Base-by-base conservation (phyloP, 2,113 vertebrate genomes). In the Istiophorus platypterus region DNA sequence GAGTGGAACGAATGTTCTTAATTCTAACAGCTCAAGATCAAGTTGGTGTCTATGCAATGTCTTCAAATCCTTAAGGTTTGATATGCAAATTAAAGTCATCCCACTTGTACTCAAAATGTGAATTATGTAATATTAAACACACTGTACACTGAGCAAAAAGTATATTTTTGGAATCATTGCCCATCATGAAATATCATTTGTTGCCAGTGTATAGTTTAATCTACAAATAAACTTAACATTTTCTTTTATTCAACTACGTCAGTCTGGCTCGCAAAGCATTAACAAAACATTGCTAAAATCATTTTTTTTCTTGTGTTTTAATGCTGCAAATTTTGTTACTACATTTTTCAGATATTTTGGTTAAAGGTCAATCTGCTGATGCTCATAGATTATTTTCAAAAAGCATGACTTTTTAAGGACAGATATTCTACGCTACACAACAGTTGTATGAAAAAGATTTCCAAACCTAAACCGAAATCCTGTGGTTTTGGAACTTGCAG, bases 91-190 rank as follows among this genome's bases (percentile, higher is more conserved):
- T 39, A 51, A 31, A 34, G 78, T 67, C 39, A 42, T 51, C 59
- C 37, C 1, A 1, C 72, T 51, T n/a, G 47, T 61, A 54, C 56
- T 78, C 26, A 73, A 82, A 91, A 85, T 85, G 78, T 76, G 76
- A 88, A 62, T 87, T 82, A 82, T 89, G 75, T 85, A 85, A 90
- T 66, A 65, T 57, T 15, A 34, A 59, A 54, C 39, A 42, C 68
- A 57, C 49, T 89, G 52, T 66, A 77, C 63, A 34, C 63, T 17
- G 75, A 90, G 39, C 34, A 85, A 63, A 77, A 57, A 66, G 7
- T n/a, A 72, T 84, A 72, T 85, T 89, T 34, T 78, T 87, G 82
- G 57, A 80, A 57, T 78, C 71, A 68, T 7, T 17, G 24, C 1
- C 18, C 20, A 37, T 22, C 3, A 24, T 3, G 22, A 68, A 56